These are phyloP conservation scores for Oryctes rhinoceros DNA, from an alignment of 1,140 invertebrate species.

Conservation along the genomic window DNA sequence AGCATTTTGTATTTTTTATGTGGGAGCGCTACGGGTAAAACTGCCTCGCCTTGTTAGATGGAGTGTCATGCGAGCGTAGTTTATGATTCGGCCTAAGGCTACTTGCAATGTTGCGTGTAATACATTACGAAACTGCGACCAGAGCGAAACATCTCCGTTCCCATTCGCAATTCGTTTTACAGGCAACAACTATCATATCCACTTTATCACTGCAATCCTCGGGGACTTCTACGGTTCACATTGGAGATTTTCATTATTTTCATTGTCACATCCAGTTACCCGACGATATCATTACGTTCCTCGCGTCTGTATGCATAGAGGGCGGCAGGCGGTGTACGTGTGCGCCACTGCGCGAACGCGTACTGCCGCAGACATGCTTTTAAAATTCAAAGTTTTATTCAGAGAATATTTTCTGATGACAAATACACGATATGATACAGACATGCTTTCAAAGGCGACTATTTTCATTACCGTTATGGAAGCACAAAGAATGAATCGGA, in stretches of 20 bases:
- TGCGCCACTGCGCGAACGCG: not conserved
- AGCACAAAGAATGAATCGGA: not conserved
- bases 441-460: not conserved
- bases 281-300: constrained; percentile 16
- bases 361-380: not conserved
- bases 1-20: constrained; percentile 33
- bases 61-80: constrained; percentile 36
- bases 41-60: constrained; percentile 36
- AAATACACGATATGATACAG: not conserved
- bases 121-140: constrained; percentile 17
- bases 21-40: not conserved
- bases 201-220: constrained; percentile 39
- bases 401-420: constrained; percentile 3
- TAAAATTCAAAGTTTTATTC: constrained; percentile 30
- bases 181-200: constrained; percentile 38
- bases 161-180: constrained; percentile 37
- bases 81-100: constrained; percentile 39
- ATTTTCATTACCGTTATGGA: constrained; percentile 15
- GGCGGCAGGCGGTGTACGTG: not conserved
- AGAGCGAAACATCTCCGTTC: constrained; percentile 17
- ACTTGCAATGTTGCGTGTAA: constrained; percentile 40
- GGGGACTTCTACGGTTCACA: constrained; percentile 35
- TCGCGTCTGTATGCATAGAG: not conserved
- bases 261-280: constrained; percentile 41
- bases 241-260: constrained; percentile 42